Evolutionary conservation across 2,888 invertebrate genomes (phyloP), one percentile per base, ranked within the genome.

Genomic region (Acrobeloides nanus): DNA sequence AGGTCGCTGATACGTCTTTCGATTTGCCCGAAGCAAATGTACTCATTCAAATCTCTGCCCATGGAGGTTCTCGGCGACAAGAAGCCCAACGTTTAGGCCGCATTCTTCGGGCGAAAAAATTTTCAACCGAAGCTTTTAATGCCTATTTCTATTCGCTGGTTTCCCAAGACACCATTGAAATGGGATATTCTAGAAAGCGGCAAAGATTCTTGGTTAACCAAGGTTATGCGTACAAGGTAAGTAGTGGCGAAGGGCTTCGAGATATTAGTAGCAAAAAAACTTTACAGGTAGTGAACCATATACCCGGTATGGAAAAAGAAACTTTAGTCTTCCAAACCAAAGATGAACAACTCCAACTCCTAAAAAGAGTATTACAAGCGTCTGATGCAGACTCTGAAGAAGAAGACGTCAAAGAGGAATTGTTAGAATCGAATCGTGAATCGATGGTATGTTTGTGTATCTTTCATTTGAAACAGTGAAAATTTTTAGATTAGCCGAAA

Each of bases 11-110:
- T 74, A 99, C 95, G 0, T 95, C 93, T 45, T 99, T 99, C 76
- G 97, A 97, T 81, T 81, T 97, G 72, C 97, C 97, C 0, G 97
- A 99, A 77, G 97, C 97, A 0, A 97, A 97, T 75, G 97, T 99
- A 1, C 79, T 97, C 24, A 89, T 97, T 66, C 97, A 97, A 79
- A 93, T 97, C 53, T 97, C 95, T 0, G 93, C 95, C 1, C 97
- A 99, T 74, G 97, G 97, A 50, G 97, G 97, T 4, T 95, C 95
- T 0, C 80, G 97, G 49, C 80, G 97, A 57, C 97, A 97, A 76
- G 97, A 97, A 76, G 97, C 97, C 1, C 97, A 97, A 76, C 82
- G 97, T 73, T 81, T 97, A 65, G 92, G 86, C 72, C 83, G 97
- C 78, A 97, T 97, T 79, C 81, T 99, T 52, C 81, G 97, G 21